Evolutionary conservation across 2,797 vertebrate genomes (phyloP).

Genomic region (Pangasius mekongensis): DNA sequence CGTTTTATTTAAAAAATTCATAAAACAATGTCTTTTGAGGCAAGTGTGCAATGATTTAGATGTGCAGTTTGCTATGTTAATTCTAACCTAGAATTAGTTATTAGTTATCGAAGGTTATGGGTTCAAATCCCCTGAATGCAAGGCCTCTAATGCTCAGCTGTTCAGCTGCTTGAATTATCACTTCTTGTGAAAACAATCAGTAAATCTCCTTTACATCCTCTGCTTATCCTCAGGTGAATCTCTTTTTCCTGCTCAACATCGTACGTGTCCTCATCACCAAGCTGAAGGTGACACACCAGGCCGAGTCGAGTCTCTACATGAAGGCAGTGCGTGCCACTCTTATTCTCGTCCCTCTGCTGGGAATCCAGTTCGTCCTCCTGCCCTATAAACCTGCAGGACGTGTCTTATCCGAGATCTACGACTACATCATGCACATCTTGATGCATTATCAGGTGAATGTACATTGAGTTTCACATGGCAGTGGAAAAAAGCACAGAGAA

Average conservation of each 20-base stretch:
- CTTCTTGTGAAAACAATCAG: neutral
- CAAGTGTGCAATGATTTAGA: too few species aligned
- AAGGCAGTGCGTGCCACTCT: conserved; percentile 95
- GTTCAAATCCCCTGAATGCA: neutral
- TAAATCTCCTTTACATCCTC: neutral
- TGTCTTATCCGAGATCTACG: conserved; percentile 88
- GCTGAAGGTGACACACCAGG: conserved; percentile 94
- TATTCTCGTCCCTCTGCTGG: conserved; percentile 92
- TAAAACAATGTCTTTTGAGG: too few species aligned
- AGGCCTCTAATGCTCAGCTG: neutral
- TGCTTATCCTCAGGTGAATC: conserved; percentile 81
- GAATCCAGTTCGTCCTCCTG: conserved; percentile 92
- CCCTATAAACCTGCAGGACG: conserved; percentile 90
- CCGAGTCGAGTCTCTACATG: conserved; percentile 97
- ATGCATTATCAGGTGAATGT: conserved; percentile 92
- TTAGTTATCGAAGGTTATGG: neutral
- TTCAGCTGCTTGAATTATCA: neutral
- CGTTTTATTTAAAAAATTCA: too few species aligned
- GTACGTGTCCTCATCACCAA: conserved; percentile 97
- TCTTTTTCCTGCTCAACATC: conserved; percentile 95
- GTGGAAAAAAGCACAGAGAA: neutral
- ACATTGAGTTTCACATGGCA: neutral
- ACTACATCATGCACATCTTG: conserved; percentile 94
- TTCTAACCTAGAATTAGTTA: too few species aligned
- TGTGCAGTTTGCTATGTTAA: too few species aligned